These are phyloP conservation scores for Paguma larvata DNA, from an alignment of 2,797 vertebrate species.

Conservation along the genomic window DNA sequence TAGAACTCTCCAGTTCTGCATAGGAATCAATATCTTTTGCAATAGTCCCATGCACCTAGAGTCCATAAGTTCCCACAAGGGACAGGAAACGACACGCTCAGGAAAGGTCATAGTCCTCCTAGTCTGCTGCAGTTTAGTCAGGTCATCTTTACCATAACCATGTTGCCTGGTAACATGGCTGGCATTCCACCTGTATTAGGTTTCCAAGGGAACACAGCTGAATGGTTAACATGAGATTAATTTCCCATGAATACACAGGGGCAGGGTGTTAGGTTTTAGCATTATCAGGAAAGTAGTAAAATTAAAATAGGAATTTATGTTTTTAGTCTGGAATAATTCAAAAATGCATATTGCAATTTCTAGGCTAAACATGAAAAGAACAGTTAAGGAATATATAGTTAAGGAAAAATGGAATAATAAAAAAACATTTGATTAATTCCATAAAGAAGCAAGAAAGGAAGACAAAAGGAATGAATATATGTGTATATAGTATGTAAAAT, in stretches of 20 bases:
- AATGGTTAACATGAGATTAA: conserved; percentile 13
- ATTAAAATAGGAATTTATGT: not conserved
- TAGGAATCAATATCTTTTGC: not conserved
- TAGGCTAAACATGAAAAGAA: conserved; percentile 3
- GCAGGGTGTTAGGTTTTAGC: not conserved
- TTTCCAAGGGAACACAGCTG: not conserved
- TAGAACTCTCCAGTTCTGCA: not conserved
- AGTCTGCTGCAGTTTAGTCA: not conserved
- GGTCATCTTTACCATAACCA: not conserved
- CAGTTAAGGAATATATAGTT: not conserved
- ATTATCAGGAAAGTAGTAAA: not conserved
- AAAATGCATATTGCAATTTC: not conserved
- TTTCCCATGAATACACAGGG: not conserved
- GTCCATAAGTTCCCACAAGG: not conserved
- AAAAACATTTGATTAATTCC: not conserved
- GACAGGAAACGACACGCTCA: not conserved
- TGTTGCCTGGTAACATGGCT: not conserved
- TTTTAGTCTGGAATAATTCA: conserved; percentile 11
- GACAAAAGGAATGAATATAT: not conserved
- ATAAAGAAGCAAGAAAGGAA: not conserved
- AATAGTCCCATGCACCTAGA: not conserved
- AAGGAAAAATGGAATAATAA: not conserved
- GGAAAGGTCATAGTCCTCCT: not conserved
- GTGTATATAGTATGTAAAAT: not conserved
- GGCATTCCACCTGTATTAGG: not conserved